phyloP scores from a whole-genome alignment of 2,797 vertebrate genomes.

The Phataginus tricuspis region DNA sequence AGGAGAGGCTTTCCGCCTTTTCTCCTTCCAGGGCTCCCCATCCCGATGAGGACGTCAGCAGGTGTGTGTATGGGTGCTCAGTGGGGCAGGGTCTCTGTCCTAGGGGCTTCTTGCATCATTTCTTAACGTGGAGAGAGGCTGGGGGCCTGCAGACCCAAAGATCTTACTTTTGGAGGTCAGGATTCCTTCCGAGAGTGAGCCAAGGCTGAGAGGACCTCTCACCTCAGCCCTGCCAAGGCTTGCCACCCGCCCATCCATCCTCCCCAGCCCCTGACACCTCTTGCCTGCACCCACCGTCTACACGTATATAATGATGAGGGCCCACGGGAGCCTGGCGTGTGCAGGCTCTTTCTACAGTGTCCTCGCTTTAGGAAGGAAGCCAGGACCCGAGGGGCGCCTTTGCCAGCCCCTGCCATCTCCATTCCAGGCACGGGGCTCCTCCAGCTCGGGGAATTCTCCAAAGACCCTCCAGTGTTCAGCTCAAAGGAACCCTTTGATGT shows the following conservation, averaged over 20 bases:
- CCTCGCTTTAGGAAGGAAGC: not conserved
- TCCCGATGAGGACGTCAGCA: not conserved
- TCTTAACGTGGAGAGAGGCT: not conserved
- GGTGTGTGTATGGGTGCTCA: not conserved
- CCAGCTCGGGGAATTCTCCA: slow-evolving; percentile 75
- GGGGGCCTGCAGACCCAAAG: not conserved
- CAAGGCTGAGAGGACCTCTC: not conserved
- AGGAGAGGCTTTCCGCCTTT: not conserved
- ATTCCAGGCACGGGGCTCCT: slow-evolving; percentile 78
- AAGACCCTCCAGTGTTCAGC: slow-evolving; percentile 83
- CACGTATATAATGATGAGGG: rapidly evolving
- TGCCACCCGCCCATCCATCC: too few species aligned
- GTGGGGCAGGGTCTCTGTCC: rapidly evolving
- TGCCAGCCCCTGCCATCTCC: slow-evolving; percentile 74
- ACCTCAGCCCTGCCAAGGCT: not conserved
- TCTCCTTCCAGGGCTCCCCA: not conserved
- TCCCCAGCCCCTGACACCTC: not conserved
- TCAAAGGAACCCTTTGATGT: slow-evolving; percentile 86
- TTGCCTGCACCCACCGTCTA: rapidly evolving
- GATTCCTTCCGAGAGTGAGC: not conserved
- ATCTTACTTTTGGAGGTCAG: not conserved
- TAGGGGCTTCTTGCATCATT: not conserved
- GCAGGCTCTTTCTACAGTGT: not conserved
- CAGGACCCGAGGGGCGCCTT: not conserved
- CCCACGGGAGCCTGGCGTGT: too few species aligned